Percentiles rank a stretch among this genome's conserved stretches.
phyloP scores from a whole-genome alignment of 2,797 vertebrate genomes.

The Rhabdophis nuchalis region DNA sequence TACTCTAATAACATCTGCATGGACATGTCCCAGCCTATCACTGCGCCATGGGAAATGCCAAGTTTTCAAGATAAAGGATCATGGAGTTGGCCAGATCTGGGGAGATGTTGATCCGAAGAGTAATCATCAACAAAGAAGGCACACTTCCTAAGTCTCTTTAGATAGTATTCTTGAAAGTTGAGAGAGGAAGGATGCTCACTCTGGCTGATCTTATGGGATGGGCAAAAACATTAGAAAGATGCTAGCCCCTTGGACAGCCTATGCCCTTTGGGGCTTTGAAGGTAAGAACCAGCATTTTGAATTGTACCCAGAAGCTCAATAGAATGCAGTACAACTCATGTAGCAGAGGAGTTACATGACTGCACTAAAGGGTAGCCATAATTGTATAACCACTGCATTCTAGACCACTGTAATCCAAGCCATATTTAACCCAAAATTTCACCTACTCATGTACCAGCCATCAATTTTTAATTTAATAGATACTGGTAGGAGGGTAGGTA shows the following conservation, averaged over 20 bases:
- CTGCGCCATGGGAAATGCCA: background rate
- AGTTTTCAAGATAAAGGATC: background rate
- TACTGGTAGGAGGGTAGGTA: no score
- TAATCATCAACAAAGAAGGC: background rate
- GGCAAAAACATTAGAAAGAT: background rate
- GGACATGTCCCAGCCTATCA: background rate
- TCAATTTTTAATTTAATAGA: background rate
- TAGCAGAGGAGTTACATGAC: background rate
- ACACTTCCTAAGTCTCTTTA: background rate
- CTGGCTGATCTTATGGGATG: background rate
- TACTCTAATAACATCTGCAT: background rate
- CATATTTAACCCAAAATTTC: background rate
- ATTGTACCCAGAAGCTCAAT: background rate
- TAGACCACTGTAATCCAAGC: background rate
- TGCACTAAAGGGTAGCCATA: background rate
- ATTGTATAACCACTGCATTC: background rate
- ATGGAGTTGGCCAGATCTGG: background rate
- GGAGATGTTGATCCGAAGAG: background rate
- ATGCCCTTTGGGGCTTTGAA: background rate
- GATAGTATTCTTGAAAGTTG: background rate
- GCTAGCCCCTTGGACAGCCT: background rate
- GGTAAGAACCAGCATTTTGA: background rate
- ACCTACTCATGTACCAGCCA: background rate
- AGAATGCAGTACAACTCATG: background rate
- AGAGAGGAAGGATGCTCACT: background rate